Percentiles rank a stretch among this genome's conserved stretches.
Conservation (phyloP, 2,888 invertebrate species). For the Leptinotarsa haldemani region DNA sequence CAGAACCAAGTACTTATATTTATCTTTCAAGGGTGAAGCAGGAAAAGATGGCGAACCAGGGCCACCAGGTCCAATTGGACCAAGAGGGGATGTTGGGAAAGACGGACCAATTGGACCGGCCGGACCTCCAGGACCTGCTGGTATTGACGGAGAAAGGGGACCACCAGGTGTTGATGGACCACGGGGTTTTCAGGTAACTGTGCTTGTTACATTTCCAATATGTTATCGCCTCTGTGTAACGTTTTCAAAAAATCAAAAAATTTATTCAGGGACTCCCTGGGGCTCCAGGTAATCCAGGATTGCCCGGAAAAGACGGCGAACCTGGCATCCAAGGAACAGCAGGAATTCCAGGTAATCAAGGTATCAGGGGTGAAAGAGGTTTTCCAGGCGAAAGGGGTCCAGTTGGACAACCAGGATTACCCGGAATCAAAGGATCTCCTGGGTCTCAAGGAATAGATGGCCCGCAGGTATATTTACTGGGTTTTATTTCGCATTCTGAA, state of each 20-base stretch:
- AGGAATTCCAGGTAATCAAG: slow-evolving; percentile 70
- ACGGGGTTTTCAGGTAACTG: slow-evolving; percentile 80
- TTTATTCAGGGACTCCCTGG: slow-evolving; percentile 73
- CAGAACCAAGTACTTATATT: neutral
- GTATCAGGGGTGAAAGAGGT: slow-evolving; percentile 73
- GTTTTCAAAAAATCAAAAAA: neutral
- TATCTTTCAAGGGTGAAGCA: slow-evolving; percentile 73
- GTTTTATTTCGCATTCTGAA: no score
- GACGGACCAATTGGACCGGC: slow-evolving; percentile 81
- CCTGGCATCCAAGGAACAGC: slow-evolving; percentile 76
- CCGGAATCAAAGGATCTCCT: slow-evolving; percentile 75
- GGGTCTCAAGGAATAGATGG: slow-evolving; percentile 79
- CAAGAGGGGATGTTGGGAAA: slow-evolving; percentile 82
- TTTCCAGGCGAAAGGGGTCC: slow-evolving; percentile 82
- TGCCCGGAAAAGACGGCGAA: slow-evolving; percentile 85
- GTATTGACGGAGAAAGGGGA: slow-evolving; percentile 81
- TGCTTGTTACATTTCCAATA: neutral
- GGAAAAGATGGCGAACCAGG: slow-evolving; percentile 87
- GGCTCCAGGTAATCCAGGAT: slow-evolving; percentile 77
- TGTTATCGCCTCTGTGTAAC: neutral
- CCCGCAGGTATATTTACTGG: slow-evolving; percentile 68
- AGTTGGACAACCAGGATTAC: slow-evolving; percentile 74
- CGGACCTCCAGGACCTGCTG: slow-evolving; percentile 79
- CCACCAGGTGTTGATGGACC: slow-evolving; percentile 81
- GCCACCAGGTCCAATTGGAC: slow-evolving; percentile 79